phyloP scores from a whole-genome alignment of 2,888 invertebrate species.

The Ochropleura leucogaster region DNA sequence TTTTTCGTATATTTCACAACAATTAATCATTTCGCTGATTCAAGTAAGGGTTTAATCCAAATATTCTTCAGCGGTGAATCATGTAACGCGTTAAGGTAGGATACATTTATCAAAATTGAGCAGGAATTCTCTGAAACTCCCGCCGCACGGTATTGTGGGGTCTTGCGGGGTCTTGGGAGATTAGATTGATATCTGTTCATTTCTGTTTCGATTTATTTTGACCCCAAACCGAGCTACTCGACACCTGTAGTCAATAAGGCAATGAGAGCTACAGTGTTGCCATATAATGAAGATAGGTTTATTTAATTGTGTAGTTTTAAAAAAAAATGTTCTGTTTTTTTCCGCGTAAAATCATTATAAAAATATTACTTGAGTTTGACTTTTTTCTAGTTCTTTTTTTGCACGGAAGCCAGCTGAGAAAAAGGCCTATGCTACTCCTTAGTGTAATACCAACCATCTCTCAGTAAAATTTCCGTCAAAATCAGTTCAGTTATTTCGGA shows the following conservation, averaged over 20 bases:
- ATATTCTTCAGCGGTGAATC: slow-evolving; percentile 31
- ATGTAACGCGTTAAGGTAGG: slow-evolving; percentile 12
- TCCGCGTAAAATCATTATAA: too few relatives aligned
- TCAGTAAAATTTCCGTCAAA: too few relatives aligned
- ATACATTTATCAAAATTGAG: slow-evolving; percentile 54
- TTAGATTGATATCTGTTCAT: slow-evolving; percentile 63
- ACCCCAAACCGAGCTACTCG: slow-evolving; percentile 29
- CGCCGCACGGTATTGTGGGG: slow-evolving; percentile 40
- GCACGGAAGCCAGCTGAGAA: too few relatives aligned
- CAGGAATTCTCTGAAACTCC: slow-evolving; percentile 41
- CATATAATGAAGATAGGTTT: slow-evolving; percentile 13
- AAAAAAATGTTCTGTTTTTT: too few relatives aligned
- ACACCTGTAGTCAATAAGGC: slow-evolving; percentile 50
- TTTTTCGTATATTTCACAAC: background rate
- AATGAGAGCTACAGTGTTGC: slow-evolving; percentile 6
- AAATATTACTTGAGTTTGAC: too few relatives aligned
- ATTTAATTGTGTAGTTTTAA: background rate
- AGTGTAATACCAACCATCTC: too few relatives aligned
- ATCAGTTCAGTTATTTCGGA: too few relatives aligned
- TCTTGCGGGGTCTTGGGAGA: slow-evolving; percentile 37
- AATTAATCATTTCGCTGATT: slow-evolving; percentile 29
- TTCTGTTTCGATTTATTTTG: slow-evolving; percentile 63
- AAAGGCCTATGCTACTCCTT: too few relatives aligned
- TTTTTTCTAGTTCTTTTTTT: too few relatives aligned
- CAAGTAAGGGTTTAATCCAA: slow-evolving; percentile 8